Evolutionary conservation across 53 echinoderm and acorn worm genomes (phyloP).

Genomic region (Arbacia lixula): DNA sequence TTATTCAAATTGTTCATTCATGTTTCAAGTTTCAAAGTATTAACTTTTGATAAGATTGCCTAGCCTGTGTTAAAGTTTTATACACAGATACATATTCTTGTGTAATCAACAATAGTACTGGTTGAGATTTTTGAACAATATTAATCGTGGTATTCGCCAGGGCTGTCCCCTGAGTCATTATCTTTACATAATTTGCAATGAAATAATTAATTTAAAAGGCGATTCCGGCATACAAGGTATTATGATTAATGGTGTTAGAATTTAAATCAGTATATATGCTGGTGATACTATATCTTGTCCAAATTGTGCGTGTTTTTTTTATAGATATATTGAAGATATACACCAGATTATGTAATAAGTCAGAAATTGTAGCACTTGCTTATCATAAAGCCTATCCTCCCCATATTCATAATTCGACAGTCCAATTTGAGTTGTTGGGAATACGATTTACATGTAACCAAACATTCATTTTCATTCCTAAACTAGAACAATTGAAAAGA

Average conservation of each 20-base stretch:
- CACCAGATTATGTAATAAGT: background rate
- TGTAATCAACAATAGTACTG: background rate
- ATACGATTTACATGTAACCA: background rate
- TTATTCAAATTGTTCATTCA: background rate
- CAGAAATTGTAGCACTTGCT: background rate
- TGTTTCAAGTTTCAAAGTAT: background rate
- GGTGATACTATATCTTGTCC: background rate
- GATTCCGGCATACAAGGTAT: background rate
- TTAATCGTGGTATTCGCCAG: background rate
- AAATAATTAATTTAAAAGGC: background rate
- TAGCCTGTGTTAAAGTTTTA: background rate
- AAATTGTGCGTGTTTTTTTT: background rate
- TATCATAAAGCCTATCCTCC: background rate
- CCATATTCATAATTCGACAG: background rate
- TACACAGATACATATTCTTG: background rate
- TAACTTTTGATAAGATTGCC: background rate
- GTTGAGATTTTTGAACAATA: background rate
- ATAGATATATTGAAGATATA: background rate
- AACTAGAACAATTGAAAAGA: background rate
- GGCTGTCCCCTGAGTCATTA: background rate
- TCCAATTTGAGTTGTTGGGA: background rate
- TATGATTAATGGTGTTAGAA: background rate
- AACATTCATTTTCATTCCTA: background rate
- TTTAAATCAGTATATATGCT: background rate
- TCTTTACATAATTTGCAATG: background rate